These are phyloP conservation scores for Strix uralensis DNA, from an alignment of 2,113 vertebrate genomes.

Conservation along the genomic window DNA sequence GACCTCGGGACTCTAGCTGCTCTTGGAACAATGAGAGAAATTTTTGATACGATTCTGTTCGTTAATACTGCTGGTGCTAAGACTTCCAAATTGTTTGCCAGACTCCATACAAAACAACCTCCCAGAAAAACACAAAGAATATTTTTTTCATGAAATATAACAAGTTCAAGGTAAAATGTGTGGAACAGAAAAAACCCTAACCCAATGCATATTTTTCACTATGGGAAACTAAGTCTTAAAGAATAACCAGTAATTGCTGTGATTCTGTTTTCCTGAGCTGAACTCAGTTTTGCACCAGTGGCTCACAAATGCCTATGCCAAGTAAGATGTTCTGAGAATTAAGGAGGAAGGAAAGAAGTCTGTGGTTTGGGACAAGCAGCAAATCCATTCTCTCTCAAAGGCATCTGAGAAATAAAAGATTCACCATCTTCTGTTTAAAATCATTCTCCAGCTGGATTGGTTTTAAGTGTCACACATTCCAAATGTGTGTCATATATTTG, in stretches of 20 bases:
- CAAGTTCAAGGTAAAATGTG: neutral
- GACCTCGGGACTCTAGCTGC: neutral
- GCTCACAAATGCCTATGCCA: neutral
- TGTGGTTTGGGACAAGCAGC: neutral
- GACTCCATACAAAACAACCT: neutral
- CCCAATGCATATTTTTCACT: neutral
- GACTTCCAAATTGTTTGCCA: neutral
- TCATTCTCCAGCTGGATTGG: neutral
- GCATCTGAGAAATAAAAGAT: neutral
- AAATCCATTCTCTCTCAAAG: neutral
- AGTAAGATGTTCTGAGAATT: slow-evolving; percentile 11
- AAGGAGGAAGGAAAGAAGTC: neutral
- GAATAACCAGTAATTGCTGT: neutral
- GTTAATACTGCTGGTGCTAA: neutral
- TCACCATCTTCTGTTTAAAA: slow-evolving; percentile 15
- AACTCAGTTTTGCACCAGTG: neutral
- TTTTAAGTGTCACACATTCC: neutral
- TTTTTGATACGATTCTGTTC: neutral
- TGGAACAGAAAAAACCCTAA: neutral
- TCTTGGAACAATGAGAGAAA: neutral
- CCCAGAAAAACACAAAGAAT: neutral
- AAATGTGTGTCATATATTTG: neutral
- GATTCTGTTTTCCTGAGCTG: slow-evolving; percentile 8
- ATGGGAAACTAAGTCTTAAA: neutral
- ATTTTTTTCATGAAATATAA: neutral